Conservation (phyloP, 2,113 vertebrate species). For the Labeo catla region DNA sequence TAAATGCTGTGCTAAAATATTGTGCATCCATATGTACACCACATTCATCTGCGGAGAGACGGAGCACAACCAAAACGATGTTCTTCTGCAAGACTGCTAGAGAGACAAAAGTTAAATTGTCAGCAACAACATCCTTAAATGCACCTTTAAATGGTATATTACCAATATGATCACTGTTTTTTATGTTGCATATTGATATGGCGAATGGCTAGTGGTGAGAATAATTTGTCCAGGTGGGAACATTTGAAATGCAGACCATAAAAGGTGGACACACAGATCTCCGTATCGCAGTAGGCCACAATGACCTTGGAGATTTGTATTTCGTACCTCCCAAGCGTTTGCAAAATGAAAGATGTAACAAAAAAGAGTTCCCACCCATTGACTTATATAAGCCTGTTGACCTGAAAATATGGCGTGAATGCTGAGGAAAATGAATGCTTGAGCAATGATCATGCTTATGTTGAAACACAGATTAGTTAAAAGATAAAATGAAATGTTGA, state of each 20-base stretch:
- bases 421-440: slow-evolving; percentile 30
- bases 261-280: slow-evolving; percentile 59
- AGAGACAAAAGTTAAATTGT: background rate
- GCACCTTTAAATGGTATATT: background rate
- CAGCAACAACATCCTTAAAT: background rate
- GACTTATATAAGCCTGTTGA: slow-evolving; percentile 59
- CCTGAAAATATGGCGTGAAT: slow-evolving; percentile 47
- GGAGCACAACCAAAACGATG: background rate
- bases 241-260: slow-evolving; percentile 51
- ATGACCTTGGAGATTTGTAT: slow-evolving; percentile 45
- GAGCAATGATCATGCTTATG: slow-evolving; percentile 24
- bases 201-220: background rate
- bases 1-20: background rate
- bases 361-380: slow-evolving; percentile 60
- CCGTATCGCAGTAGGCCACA: slow-evolving; percentile 54
- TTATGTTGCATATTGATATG: background rate
- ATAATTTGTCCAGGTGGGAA: slow-evolving; percentile 28
- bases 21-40: background rate
- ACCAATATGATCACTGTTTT: background rate
- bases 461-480: background rate
- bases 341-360: slow-evolving; percentile 68
- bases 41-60: background rate
- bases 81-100: background rate
- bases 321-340: slow-evolving; percentile 57
- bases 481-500: background rate